Conservation (phyloP, 2,113 vertebrate genomes). For the Caretta caretta region DNA sequence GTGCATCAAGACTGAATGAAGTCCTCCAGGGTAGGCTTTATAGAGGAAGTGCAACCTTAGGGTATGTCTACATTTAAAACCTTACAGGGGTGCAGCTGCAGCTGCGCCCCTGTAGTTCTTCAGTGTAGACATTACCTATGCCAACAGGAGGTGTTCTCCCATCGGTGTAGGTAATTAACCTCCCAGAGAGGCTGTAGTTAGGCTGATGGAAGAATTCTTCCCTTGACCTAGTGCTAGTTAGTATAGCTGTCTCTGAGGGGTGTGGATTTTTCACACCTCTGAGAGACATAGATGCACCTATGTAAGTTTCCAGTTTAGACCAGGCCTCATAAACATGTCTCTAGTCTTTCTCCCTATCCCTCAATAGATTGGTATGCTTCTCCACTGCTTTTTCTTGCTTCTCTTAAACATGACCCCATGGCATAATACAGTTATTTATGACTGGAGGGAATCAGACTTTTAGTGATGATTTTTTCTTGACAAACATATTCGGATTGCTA, state of each 20-base stretch:
- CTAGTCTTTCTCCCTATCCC: neutral
- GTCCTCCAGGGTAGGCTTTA: neutral
- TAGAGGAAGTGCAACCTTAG: neutral
- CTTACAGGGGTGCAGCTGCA: neutral
- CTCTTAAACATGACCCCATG: too few species aligned
- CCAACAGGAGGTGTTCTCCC: too few species aligned
- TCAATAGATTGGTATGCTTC: neutral
- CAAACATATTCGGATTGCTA: neutral
- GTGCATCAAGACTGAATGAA: neutral
- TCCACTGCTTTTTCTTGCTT: neutral
- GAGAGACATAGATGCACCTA: neutral
- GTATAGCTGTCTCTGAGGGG: neutral
- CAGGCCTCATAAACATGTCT: neutral
- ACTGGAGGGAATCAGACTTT: rapidly evolving
- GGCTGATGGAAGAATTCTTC: too few species aligned
- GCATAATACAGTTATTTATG: neutral
- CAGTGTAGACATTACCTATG: too few species aligned
- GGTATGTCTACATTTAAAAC: neutral
- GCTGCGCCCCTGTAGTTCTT: too few species aligned
- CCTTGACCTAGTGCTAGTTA: neutral
- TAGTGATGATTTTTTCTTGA: rapidly evolving
- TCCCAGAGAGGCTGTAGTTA: too few species aligned
- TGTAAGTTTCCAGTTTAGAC: neutral
- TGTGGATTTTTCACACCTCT: neutral
- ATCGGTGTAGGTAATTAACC: too few species aligned